Evolutionary conservation across 2,888 invertebrate genomes (phyloP).

Genomic region (Patella caerulea): DNA sequence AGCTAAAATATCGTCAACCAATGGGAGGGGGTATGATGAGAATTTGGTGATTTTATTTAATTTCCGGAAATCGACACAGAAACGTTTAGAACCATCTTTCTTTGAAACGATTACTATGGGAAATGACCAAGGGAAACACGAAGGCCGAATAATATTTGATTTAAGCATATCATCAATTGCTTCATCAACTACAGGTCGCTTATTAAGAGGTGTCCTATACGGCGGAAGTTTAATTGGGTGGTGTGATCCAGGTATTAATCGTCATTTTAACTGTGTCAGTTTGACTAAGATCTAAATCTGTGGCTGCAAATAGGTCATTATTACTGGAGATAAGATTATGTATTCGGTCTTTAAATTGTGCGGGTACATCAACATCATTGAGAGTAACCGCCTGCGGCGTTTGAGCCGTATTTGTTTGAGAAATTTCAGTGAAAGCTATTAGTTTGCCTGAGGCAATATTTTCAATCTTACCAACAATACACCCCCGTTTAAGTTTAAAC

Average conservation of each 20-base stretch:
- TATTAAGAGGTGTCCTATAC: neutral
- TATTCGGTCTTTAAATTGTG: neutral
- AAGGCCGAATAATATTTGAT: constrained; percentile 5
- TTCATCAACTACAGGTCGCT: neutral
- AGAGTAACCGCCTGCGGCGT: neutral
- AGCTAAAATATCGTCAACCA: constrained; percentile 5
- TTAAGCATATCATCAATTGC: neutral
- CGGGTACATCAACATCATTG: neutral
- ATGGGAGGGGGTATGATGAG: neutral
- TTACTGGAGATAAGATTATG: neutral
- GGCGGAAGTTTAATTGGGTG: too few species aligned
- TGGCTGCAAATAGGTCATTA: neutral
- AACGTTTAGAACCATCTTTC: constrained; percentile 30
- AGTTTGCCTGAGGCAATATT: too few species aligned
- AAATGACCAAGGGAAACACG: constrained; percentile 26
- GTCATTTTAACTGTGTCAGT: neutral
- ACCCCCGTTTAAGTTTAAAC: neutral
- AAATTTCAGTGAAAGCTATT: too few species aligned
- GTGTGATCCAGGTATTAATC: too few species aligned
- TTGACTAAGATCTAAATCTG: neutral
- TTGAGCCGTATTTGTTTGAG: too few species aligned
- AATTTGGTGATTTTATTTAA: constrained; percentile 9
- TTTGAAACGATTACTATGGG: constrained; percentile 32
- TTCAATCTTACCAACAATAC: neutral
- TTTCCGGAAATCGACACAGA: neutral